Evolutionary conservation across 2,888 invertebrate species (phyloP).

Genomic region (Eristalis tenax): DNA sequence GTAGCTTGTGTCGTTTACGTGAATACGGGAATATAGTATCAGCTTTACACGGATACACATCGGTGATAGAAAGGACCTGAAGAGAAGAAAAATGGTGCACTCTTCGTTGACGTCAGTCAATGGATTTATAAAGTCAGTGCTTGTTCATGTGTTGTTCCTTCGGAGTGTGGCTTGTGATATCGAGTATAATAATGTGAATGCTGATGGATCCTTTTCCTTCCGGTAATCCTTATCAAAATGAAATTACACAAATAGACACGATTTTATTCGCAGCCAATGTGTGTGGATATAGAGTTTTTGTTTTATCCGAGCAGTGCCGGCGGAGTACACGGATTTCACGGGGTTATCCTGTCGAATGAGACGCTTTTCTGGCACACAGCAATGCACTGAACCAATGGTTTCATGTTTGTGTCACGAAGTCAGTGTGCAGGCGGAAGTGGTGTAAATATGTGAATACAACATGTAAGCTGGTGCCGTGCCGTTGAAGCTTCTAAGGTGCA

Average conservation of each 20-base stretch:
- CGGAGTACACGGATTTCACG: no score
- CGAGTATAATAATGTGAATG: conserved; percentile 85
- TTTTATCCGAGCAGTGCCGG: no score
- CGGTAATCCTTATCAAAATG: conserved; percentile 81
- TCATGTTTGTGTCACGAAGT: no score
- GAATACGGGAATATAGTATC: neutral
- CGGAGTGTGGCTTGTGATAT: conserved; percentile 75
- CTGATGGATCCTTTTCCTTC: conserved; percentile 89
- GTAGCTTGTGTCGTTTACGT: conserved; percentile 16
- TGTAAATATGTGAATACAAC: no score
- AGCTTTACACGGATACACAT: neutral
- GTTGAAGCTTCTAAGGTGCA: no score
- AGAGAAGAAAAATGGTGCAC: conserved; percentile 16
- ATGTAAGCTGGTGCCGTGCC: no score
- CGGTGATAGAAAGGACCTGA: neutral
- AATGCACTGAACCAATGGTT: no score
- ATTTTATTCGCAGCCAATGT: neutral
- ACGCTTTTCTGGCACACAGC: no score
- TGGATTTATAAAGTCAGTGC: conserved; percentile 21
- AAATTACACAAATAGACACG: neutral
- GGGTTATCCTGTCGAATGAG: no score
- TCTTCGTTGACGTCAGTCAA: neutral
- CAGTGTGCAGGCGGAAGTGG: no score
- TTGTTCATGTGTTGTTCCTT: conserved; percentile 33
- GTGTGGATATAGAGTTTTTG: neutral